Evolutionary conservation across 2,797 vertebrate genomes (phyloP), one percentile per base, ranked within the genome.

Genomic region (Sebastes minor): DNA sequence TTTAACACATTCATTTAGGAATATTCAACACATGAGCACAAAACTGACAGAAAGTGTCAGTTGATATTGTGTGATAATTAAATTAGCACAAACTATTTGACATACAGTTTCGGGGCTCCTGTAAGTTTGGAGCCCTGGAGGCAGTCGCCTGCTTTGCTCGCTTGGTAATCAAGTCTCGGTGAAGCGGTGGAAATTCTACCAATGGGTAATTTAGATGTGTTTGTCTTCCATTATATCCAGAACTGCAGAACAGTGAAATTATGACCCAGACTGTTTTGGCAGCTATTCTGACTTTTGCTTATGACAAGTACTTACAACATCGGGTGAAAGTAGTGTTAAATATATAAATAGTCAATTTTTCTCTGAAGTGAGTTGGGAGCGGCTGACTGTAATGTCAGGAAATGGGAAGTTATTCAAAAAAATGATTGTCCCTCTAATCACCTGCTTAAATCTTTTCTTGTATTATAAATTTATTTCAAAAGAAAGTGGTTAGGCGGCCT

Each of bases 351-450:
- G 66, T 46, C 6, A 0, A 1, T 73, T 42, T 25, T 81, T 68
- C 74, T 42, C 71, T 22, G 14, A 74, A 70, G 32, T 33, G 46
- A 76, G 23, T 65, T 8, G 3, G 38, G 18, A 72, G 67, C 16
- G 1, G 73, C 64, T 46, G 22, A 75, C 60, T 72, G 22, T 78
- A 86, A 87, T 81, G 22, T 25, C 63, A 85, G 73, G 71, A 83
- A 87, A 85, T 81, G 3, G 59, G 35, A 68, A 42, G 52, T 78
- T 73, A 73, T 85, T 88, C 10, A 61, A 69, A 52, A 75, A 76
- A 78, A 49, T 30, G n/a, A 65, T 79, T 77, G 69, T 5, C n/a
- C 6, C 23, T 83, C 67, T 84, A 84, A 90, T 89, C 77, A 82
- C 49, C 66, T 56, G 38, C 57, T 72, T 13, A 78, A 76, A 75